phyloP scores from a whole-genome alignment of 2,113 vertebrate species.

The Condylura cristata region DNA sequence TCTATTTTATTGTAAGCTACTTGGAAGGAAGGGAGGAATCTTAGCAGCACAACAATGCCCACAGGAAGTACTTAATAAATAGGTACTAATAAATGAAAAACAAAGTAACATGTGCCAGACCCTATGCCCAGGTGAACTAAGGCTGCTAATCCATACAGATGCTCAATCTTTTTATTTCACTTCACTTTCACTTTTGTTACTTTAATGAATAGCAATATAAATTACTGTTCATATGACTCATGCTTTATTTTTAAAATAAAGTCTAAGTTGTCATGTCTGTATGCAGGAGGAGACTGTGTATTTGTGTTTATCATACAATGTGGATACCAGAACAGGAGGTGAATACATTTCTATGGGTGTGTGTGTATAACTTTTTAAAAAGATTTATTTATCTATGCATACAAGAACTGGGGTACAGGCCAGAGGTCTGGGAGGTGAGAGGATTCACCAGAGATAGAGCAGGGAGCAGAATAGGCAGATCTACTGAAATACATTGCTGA shows the following conservation, averaged over 20 bases:
- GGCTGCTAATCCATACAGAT: background rate
- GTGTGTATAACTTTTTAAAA: too few relatives aligned
- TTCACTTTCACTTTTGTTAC: constrained; percentile 7
- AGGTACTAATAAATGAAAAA: background rate
- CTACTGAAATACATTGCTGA: too few relatives aligned
- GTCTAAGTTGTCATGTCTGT: background rate
- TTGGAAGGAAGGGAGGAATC: constrained; percentile 7
- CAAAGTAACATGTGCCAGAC: background rate
- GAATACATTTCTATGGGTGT: too few relatives aligned
- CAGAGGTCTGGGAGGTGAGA: too few relatives aligned
- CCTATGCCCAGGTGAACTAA: background rate
- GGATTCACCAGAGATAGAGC: too few relatives aligned
- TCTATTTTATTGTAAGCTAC: background rate
- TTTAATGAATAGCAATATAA: background rate
- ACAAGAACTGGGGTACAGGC: too few relatives aligned
- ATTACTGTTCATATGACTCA: background rate
- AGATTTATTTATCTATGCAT: too few relatives aligned
- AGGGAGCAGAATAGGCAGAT: too few relatives aligned
- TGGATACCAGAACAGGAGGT: background rate
- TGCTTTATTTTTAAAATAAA: background rate
- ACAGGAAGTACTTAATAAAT: background rate
- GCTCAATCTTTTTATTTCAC: background rate
- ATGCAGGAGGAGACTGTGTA: background rate
- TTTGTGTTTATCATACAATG: background rate
- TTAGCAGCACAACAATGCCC: background rate